Percentiles rank a stretch among this genome's conserved stretches.
Evolutionary conservation across 35 echinoderm and acorn worm species (phyloP).

Genomic region (Lytechinus pictus): DNA sequence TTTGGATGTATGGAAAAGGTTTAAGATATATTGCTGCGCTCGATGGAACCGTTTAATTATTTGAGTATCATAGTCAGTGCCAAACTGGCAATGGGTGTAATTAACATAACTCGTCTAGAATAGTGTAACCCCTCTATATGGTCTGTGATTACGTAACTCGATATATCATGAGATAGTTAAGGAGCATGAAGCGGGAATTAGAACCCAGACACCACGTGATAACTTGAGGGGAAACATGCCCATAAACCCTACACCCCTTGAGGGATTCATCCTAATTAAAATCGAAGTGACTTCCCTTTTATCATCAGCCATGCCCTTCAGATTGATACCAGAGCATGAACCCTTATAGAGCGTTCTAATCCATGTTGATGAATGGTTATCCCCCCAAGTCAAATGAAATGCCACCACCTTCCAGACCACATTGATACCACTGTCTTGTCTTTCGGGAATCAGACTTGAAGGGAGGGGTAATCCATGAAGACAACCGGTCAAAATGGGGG

Average conservation of each 20-base stretch:
- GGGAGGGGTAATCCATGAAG: neutral
- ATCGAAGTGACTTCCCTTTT: neutral
- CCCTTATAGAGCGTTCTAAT: neutral
- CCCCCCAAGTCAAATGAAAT: neutral
- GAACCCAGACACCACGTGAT: neutral
- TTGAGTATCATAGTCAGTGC: neutral
- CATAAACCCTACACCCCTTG: neutral
- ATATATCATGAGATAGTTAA: neutral
- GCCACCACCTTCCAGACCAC: neutral
- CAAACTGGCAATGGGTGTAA: neutral
- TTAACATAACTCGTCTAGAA: neutral
- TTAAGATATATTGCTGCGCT: too few relatives aligned
- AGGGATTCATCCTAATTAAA: neutral
- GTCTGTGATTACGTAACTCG: neutral
- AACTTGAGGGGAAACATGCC: neutral
- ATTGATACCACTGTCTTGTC: neutral
- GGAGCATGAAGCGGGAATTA: neutral
- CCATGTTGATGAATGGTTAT: neutral
- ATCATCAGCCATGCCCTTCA: slow-evolving; percentile 1
- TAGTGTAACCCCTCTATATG: neutral
- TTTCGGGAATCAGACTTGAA: neutral
- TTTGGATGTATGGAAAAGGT: too few relatives aligned
- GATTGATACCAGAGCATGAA: neutral
- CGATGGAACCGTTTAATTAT: too few relatives aligned
- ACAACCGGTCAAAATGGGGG: neutral